Evolutionary conservation across 2,888 invertebrate species (phyloP), one percentile per base, ranked within the genome.

Genomic region (Corbicula japonica): DNA sequence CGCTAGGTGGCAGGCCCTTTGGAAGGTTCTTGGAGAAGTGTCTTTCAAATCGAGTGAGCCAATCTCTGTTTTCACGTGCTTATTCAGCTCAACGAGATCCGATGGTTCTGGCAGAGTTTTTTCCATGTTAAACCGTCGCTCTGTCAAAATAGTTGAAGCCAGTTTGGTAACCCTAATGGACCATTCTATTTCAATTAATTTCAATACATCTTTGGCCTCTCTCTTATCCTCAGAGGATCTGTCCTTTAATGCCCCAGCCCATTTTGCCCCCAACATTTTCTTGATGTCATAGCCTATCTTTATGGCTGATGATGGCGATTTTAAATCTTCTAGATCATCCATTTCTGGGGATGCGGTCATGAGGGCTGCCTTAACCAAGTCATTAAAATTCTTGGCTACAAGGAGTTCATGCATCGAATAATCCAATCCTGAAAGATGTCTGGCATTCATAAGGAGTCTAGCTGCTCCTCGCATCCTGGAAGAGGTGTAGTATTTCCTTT

Each of bases 231-330:
- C 63, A 5, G 60, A 28, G n/a, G n/a, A n/a, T n/a, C n/a, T n/a
- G n/a, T n/a, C n/a, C 21, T 65, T 70, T 10, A 74, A 69, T 10
- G 71, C 60, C 35, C 32, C n/a, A 6, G 52, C 70, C 84, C 82
- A 84, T 74, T 82, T 84, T 8, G 50, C 60, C 10, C 72, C 74
- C 0, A 73, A 61, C 71, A 83, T 46, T 63, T 76, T 38, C 44
- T 61, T 54, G 1, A 84, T 46, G 63, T 84, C 84, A 69, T 82
- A 79, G 12, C 80, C 77, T 12, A 82, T n/a, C 48, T 84, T 84
- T 5, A 84, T 62, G 3, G 77, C 82, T 50, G 79, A 77, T 32
- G 69, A 72, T n/a, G 81, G 81, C 1, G 81, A 60, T 35, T 46
- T 34, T 18, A 84, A 52, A 54, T 84, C 80, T 62, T 84, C 76